Evolutionary conservation across 2,797 vertebrate species (phyloP).

Genomic region (Picus viridis): DNA sequence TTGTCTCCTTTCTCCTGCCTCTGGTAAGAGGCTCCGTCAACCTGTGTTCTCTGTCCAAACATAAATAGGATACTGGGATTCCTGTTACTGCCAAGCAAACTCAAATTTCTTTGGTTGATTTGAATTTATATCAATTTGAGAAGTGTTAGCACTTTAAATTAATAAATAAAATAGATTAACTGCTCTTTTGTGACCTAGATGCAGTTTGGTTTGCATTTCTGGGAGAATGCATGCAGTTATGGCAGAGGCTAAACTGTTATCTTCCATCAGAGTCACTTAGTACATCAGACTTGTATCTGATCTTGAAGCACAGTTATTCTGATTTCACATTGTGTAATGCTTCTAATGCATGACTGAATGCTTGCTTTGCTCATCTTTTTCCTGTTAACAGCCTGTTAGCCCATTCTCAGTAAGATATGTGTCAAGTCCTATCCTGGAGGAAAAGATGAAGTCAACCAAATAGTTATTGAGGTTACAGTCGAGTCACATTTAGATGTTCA

Average conservation of each 20-base stretch:
- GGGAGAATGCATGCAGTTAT: neutral
- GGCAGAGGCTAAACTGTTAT: neutral
- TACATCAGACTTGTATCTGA: neutral
- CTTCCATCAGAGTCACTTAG: neutral
- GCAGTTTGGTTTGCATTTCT: slow-evolving; percentile 45
- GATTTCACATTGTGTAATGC: slow-evolving; percentile 16
- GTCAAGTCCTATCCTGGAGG: slow-evolving; percentile 47
- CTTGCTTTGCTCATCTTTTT: slow-evolving; percentile 20
- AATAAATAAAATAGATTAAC: neutral
- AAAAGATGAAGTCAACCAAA: slow-evolving; percentile 57
- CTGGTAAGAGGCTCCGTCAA: no score
- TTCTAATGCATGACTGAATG: slow-evolving; percentile 53
- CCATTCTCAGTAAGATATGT: slow-evolving; percentile 44
- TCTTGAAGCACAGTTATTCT: slow-evolving; percentile 36
- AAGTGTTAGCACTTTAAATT: no score
- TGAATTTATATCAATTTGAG: no score
- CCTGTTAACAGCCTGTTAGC: slow-evolving; percentile 54
- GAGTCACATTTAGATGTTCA: slow-evolving; percentile 50
- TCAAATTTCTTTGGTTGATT: no score
- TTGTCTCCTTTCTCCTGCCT: no score
- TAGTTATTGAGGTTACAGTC: slow-evolving; percentile 59
- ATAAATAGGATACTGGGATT: no score
- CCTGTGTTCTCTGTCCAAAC: no score
- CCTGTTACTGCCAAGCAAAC: no score
- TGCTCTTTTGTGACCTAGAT: neutral